Conservation (phyloP, 2,797 vertebrate genomes). For the Schizothorax lantsangensis region DNA sequence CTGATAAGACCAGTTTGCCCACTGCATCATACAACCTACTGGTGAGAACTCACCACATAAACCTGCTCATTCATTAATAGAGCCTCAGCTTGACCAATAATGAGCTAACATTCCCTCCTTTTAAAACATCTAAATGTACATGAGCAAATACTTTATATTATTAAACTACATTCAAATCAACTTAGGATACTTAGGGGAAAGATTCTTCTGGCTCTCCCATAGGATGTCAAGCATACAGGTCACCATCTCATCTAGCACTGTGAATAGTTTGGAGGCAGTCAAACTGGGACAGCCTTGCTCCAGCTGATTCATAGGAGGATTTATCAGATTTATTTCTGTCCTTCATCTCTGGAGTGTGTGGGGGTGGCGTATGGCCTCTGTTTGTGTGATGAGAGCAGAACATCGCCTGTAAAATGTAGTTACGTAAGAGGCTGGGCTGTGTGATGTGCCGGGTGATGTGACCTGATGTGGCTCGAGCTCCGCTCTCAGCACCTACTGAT, state of each 20-base stretch:
- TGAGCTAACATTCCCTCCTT: neutral
- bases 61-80: neutral
- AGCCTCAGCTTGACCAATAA: neutral
- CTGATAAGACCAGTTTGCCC: neutral
- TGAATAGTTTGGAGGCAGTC: constrained; percentile 34
- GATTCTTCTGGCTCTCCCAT: no score
- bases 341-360: constrained; percentile 47
- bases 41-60: neutral
- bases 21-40: neutral
- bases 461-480: constrained; percentile 48
- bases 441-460: constrained; percentile 39
- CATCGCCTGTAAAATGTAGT: constrained; percentile 57
- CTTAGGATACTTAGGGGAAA: neutral
- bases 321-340: constrained; percentile 71
- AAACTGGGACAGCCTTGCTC: constrained; percentile 65
- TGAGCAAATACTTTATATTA: no score
- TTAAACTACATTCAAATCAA: neutral
- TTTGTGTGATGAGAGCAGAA: constrained; percentile 21
- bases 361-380: constrained; percentile 36
- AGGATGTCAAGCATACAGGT: constrained; percentile 3
- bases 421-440: constrained; percentile 65
- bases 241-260: constrained; percentile 4
- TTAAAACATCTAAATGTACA: neutral
- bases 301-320: constrained; percentile 65
- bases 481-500: constrained; percentile 48